Base-by-base conservation (phyloP, 2,113 vertebrate genomes). In the Drymodes brunneopygia region DNA sequence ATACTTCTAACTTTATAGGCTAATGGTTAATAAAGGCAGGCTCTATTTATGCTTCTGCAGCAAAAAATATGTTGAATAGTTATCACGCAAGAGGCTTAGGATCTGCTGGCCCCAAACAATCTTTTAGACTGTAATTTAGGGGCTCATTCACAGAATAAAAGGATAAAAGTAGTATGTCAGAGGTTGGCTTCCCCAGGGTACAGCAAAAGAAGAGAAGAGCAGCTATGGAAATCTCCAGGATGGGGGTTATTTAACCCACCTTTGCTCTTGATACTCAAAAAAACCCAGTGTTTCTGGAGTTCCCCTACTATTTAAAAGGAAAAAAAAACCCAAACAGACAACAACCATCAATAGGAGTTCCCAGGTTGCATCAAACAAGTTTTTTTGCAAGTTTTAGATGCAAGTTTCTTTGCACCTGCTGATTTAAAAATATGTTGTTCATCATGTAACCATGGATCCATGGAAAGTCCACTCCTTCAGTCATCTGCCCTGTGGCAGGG, bases 1-100 rank as follows among this genome's bases (percentile, higher is more conserved):
- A 31, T 16, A 60, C 74, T 92, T 95, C 74, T 50, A 56, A 58
- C 67, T 88, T 78, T 50, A 33, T 18, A 33, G 80, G 51, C 60
- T 78, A 73, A 81, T 48, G 10, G 75, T 83, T 93, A 81, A 78
- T 81, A 71, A 57, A 86, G n/a, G 28, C 38, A 86, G 72, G 47
- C 28, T 86, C 24, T 35, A 7, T 65, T 90, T 82, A 65, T 77
- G n/a, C 42, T 92, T 53, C 54, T 70, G 64, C 79, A 50, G 42
- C 1, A 10, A 77, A 84, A 67, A 89, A 18, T 27, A 20, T 3
- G 5, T 88, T 79, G 50, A 82, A 79, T 16, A 14, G 13, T 50
- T 50, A 22, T 53, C 31, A 61, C 0, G 0, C 22, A 45, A 56
- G 74, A 62, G 33, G 54, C 38, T 73, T 40, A 35, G 60, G 44